A percentile compares a stretch with the other conserved stretches of the same genome.
These are phyloP conservation scores for Murina feae DNA, from an alignment of 2,113 vertebrate genomes.

Conservation along the genomic window DNA sequence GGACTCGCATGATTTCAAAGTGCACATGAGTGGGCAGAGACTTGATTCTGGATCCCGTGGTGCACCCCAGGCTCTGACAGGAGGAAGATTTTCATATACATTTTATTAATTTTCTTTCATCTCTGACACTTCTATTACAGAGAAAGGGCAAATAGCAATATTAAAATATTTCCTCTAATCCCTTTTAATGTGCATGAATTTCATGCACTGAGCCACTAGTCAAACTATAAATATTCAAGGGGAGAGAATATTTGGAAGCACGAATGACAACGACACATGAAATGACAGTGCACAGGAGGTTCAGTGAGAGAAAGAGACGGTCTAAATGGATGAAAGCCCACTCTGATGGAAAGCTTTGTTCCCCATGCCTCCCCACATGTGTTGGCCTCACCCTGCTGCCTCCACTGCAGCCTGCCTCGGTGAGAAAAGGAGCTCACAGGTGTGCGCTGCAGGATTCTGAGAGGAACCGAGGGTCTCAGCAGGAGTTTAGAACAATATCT, in stretches of 20 bases:
- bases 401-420: slow-evolving; percentile 9
- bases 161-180: too few species aligned
- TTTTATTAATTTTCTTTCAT: too few species aligned
- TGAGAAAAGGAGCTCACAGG: not conserved
- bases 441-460: slow-evolving; percentile 25
- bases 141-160: too few species aligned
- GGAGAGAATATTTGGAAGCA: not conserved
- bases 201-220: too few species aligned
- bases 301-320: not conserved
- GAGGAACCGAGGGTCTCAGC: slow-evolving; percentile 17
- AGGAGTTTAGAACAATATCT: not conserved
- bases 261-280: not conserved
- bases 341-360: not conserved
- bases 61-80: too few species aligned
- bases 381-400: not conserved
- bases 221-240: not conserved
- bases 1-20: too few species aligned
- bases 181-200: too few species aligned
- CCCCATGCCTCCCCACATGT: not conserved
- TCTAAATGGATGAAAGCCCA: not conserved
- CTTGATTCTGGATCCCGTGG: too few species aligned
- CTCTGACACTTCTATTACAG: too few species aligned
- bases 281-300: not conserved
- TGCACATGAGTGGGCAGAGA: too few species aligned
- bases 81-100: too few species aligned